Evolutionary conservation across 2,113 vertebrate genomes (phyloP).

Genomic region (Anarhynchus alexandrinus): DNA sequence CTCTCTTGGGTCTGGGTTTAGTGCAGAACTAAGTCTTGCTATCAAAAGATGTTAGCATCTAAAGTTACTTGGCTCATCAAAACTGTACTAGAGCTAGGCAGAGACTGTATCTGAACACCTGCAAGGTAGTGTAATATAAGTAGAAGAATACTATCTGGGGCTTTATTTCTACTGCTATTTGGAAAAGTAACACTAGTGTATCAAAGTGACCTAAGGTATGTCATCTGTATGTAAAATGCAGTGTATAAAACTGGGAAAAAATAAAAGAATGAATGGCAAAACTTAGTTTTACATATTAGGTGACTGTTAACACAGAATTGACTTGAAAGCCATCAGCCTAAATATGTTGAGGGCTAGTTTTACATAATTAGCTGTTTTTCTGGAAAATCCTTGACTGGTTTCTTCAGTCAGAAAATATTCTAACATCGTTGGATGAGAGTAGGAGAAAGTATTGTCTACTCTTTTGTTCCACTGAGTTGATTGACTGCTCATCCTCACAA

Average conservation of each 20-base stretch:
- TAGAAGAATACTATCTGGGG: neutral
- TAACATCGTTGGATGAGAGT: neutral
- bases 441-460: neutral
- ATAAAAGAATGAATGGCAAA: neutral
- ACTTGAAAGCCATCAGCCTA: neutral
- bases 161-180: neutral
- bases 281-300: neutral
- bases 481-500: neutral
- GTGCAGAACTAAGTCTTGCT: neutral
- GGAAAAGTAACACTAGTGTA: neutral
- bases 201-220: neutral
- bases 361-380: neutral
- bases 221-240: neutral
- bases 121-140: neutral
- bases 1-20: neutral
- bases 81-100: neutral
- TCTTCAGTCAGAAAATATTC: neutral
- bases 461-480: neutral
- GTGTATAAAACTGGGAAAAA: neutral
- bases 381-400: neutral
- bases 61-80: neutral
- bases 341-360: neutral
- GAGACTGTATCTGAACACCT: neutral
- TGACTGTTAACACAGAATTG: neutral
- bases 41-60: neutral